Conservation (phyloP, 2,888 invertebrate genomes). For the Hylaea fasciaria region DNA sequence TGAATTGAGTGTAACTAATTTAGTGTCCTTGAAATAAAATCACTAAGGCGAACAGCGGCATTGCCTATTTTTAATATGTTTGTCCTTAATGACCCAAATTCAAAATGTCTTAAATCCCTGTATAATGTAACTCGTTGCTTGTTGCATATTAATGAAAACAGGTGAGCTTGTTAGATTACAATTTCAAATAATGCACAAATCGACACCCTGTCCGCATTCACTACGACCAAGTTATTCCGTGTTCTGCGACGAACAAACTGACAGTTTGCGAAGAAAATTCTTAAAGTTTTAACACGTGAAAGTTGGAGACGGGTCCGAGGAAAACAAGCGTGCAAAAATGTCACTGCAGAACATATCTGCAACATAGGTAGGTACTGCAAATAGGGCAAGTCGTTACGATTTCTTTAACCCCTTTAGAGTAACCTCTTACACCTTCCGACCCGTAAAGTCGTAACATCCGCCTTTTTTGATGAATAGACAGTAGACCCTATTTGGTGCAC, state of each 20-base stretch:
- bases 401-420: not conserved
- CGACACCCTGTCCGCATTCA: not conserved
- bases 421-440: constrained; percentile 10
- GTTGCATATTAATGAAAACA: no score
- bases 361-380: constrained; percentile 16
- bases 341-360: constrained; percentile 22
- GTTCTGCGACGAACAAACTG: constrained; percentile 2
- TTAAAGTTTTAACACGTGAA: constrained; percentile 25
- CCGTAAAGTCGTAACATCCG: constrained; percentile 12
- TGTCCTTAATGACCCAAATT: no score
- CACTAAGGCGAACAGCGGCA: no score
- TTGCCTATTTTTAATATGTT: no score
- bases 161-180: no score
- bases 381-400: constrained; percentile 14
- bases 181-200: no score
- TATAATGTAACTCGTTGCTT: no score
- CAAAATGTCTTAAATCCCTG: no score
- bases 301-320: constrained; percentile 11
- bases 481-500: constrained; percentile 1
- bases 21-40: no score
- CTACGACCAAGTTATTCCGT: not conserved
- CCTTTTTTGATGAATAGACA: constrained; percentile 21
- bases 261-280: constrained; percentile 14
- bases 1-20: no score
- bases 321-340: constrained; percentile 16